phyloP scores from a whole-genome alignment of 1,140 invertebrate species.

The Tetraneura akinire region DNA sequence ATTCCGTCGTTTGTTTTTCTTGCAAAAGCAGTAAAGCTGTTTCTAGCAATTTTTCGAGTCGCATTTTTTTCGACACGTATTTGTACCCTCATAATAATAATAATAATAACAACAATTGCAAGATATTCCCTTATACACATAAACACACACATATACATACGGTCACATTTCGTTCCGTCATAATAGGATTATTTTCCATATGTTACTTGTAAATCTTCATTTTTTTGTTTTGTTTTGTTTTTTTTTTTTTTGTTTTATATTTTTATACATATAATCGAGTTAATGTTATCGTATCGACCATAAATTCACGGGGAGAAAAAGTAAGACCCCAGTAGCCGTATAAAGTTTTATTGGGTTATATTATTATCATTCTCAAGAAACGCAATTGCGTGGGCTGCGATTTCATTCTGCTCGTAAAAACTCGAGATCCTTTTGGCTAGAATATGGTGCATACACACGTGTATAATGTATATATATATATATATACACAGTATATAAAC shows the following conservation, averaged over 20 bases:
- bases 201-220: constrained; percentile 33
- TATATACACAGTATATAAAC: too few species aligned
- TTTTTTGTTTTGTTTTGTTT: constrained; percentile 21
- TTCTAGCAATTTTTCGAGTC: not conserved
- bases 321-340: not conserved
- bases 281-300: constrained; percentile 40
- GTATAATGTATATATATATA: not conserved
- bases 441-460: not conserved
- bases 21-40: not conserved
- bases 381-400: constrained; percentile 25
- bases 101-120: constrained; percentile 28
- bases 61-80: constrained; percentile 10
- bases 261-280: constrained; percentile 28
- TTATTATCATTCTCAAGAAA: constrained; percentile 40
- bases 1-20: not conserved
- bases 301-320: constrained; percentile 12
- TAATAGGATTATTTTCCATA: constrained; percentile 40
- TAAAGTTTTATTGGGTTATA: constrained; percentile 48
- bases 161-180: constrained; percentile 27
- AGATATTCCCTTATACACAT: not conserved
- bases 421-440: not conserved
- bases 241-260: too few species aligned
- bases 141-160: not conserved
- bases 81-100: not conserved
- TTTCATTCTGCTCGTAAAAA: constrained; percentile 42